Evolutionary conservation across 2,888 invertebrate genomes (phyloP), one percentile per base, ranked within the genome.

Genomic region (Gymnosoma rotundatum): DNA sequence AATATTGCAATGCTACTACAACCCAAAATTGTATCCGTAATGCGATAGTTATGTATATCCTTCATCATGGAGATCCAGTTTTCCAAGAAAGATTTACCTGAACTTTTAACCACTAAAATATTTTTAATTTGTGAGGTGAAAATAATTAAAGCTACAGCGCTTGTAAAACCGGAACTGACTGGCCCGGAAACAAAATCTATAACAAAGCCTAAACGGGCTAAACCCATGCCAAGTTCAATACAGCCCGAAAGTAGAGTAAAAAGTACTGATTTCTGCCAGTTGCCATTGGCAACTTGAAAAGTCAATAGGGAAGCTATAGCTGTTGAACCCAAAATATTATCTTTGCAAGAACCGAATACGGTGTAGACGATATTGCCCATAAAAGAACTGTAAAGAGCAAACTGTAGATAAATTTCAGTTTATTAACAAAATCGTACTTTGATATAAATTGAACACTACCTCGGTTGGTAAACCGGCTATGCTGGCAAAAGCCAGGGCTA

Each of bases 351-450:
- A 58, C 98, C 98, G 87, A 98, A 94, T 83, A 98, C 92, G 87
- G 97, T 96, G 93, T 98, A 98, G 86, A 98, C 94, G 92, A 98
- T 96, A 91, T 96, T 96, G 61, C 98, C 97, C 90, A 98, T 93
- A 92, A 98, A 98, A 7, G 98, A 96, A 70, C 97, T 97, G 93
- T 98, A 98, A 64, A 98, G 94, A 54, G 98, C 98, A 92, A 96
- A 97, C 95, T 98, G 94, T n/a, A 92, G 32, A 89, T 70, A 69
- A 76, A 67, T 63, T 76, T 58, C 32, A 25, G 60, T 60, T 60
- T 50, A 52, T 76, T 60, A 60, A 45, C 45, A 70, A 45, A 70
- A 45, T 52, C 14, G 16, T 56, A 7, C 36, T 4, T 20, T 60
- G 16, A 8, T 48, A 60, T 58, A 58, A 25, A 48, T 54, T 20